These are phyloP conservation scores for Scomberomorus guttatus DNA, from an alignment of 2,797 vertebrate species.

Conservation along the genomic window DNA sequence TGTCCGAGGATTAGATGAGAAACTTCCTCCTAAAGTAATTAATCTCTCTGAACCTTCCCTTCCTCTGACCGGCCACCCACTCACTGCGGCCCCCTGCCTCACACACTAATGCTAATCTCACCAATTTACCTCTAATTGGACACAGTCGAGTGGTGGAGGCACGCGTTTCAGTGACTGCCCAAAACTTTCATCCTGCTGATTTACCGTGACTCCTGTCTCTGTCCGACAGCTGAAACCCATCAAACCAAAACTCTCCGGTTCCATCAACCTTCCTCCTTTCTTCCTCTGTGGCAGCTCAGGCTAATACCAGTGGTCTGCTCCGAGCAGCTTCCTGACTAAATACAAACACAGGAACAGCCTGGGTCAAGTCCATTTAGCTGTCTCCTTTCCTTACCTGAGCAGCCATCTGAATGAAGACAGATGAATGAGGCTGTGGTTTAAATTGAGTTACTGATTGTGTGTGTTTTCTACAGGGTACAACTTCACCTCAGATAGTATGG, in stretches of 20 bases:
- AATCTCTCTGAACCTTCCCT: conserved; percentile 64
- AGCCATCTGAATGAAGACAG: background rate
- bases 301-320: conserved; percentile 26
- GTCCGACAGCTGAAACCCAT: conserved; percentile 68
- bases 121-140: conserved; percentile 81
- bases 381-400: conserved; percentile 12
- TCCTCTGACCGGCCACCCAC: conserved; percentile 64
- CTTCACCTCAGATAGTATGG: conserved; percentile 86
- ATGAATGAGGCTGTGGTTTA: background rate
- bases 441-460: conserved; percentile 5
- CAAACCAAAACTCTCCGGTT: conserved; percentile 42
- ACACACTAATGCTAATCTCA: conserved; percentile 72
- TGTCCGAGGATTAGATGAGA: conserved; percentile 63
- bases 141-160: conserved; percentile 66
- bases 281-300: conserved; percentile 30
- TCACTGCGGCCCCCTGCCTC: conserved; percentile 50
- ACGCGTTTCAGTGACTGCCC: conserved; percentile 43
- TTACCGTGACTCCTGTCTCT: conserved; percentile 58
- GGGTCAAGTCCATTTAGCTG: conserved; percentile 23
- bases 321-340: conserved; percentile 50
- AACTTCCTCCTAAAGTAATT: conserved; percentile 74
- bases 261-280: conserved; percentile 16
- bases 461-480: conserved; percentile 87
- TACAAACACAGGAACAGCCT: conserved; percentile 30
- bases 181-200: conserved; percentile 64